Evolutionary conservation across 2,888 invertebrate genomes (phyloP).

Genomic region (Tenthredo mesomela): DNA sequence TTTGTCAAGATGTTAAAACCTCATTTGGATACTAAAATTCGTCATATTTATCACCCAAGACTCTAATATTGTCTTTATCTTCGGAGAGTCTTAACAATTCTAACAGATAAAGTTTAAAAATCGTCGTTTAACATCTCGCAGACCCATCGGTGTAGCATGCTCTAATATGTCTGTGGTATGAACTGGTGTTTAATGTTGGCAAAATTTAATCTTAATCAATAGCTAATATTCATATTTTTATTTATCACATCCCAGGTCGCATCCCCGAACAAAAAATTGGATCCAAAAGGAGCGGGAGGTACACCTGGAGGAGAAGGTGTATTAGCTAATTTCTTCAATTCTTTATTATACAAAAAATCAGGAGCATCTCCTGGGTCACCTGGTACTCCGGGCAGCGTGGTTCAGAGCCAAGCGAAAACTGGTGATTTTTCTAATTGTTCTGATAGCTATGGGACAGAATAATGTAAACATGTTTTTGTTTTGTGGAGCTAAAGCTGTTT

Average conservation of each 20-base stretch:
- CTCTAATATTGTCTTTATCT: background rate
- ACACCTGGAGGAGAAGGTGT: slow-evolving; percentile 95
- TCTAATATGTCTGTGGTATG: slow-evolving; percentile 73
- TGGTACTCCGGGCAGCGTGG: slow-evolving; percentile 78
- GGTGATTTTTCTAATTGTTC: slow-evolving; percentile 63
- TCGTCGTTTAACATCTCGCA: background rate
- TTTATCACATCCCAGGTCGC: slow-evolving; percentile 69
- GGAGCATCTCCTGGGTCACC: slow-evolving; percentile 83
- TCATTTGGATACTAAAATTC: background rate
- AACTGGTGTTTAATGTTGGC: slow-evolving; percentile 56
- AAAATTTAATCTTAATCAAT: slow-evolving; percentile 2
- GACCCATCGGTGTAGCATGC: slow-evolving; percentile 67
- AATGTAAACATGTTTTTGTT: slow-evolving; percentile 2
- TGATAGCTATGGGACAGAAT: background rate
- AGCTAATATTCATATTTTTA: slow-evolving; percentile 53
- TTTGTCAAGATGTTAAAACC: background rate
- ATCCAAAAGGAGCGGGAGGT: slow-evolving; percentile 80
- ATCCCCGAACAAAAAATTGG: slow-evolving; percentile 85
- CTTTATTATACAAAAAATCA: slow-evolving; percentile 96
- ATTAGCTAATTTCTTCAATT: slow-evolving; percentile 98
- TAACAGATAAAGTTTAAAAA: background rate
- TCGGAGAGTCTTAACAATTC: background rate
- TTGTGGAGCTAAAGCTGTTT: background rate
- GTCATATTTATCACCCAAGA: background rate
- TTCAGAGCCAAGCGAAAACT: slow-evolving; percentile 70